Conservation (phyloP, 2,797 vertebrate species). For the Aulostomus chinensis region DNA sequence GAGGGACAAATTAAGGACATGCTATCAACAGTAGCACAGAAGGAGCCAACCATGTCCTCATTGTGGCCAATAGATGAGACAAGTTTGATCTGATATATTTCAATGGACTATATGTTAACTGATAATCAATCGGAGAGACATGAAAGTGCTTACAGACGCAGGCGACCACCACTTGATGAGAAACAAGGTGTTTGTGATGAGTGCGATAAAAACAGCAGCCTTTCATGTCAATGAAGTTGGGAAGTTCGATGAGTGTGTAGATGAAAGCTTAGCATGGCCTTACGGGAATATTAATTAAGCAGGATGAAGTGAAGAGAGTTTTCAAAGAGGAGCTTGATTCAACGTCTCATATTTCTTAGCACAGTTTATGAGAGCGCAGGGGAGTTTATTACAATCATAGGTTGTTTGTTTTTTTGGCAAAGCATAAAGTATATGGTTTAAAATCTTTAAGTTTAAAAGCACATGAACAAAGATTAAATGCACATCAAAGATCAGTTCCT, state of each 20-base stretch:
- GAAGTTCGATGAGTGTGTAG: too few relatives aligned
- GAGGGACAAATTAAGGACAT: too few relatives aligned
- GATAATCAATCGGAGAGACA: background rate
- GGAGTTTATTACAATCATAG: conserved; percentile 37
- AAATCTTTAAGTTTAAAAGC: too few relatives aligned
- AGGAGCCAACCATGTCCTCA: background rate
- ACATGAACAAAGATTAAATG: too few relatives aligned
- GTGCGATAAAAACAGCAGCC: background rate
- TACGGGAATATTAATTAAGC: too few relatives aligned
- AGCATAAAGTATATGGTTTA: too few relatives aligned
- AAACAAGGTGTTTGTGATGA: conserved; percentile 14
- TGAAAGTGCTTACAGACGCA: background rate
- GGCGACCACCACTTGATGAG: background rate
- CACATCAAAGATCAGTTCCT: conserved; percentile 37
- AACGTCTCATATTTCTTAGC: too few relatives aligned
- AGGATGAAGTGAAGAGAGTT: background rate
- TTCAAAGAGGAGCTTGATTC: background rate
- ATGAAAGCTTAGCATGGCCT: too few relatives aligned
- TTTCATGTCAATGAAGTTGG: background rate
- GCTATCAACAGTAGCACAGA: background rate
- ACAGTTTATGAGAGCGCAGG: too few relatives aligned
- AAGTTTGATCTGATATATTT: too few relatives aligned
- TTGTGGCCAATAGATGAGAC: background rate
- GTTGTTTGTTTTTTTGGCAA: too few relatives aligned
- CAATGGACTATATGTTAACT: too few relatives aligned